Evolutionary conservation across 1,140 invertebrate species (phyloP).

Genomic region (Drosophila miranda): DNA sequence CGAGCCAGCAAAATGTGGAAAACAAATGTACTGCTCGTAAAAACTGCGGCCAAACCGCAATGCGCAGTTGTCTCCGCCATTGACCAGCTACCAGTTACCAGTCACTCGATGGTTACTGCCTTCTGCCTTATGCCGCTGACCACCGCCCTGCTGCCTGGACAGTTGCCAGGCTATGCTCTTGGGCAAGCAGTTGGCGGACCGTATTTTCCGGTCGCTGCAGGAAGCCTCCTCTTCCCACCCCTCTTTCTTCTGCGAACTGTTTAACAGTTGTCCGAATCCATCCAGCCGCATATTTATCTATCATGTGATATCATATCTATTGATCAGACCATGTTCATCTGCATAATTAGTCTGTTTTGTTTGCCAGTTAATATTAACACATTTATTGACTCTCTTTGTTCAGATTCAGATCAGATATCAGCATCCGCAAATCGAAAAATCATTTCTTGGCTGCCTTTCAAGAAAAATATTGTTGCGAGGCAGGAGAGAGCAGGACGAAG

Average conservation of each 20-base stretch:
- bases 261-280: conserved; percentile 6
- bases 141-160: conserved; percentile 25
- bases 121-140: conserved; percentile 20
- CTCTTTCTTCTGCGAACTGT: conserved; percentile 33
- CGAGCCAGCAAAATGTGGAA: conserved; percentile 30
- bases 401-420: conserved; percentile 48
- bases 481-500: no score
- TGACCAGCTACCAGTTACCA: no score
- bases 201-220: conserved; percentile 67
- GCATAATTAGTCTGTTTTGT: conserved; percentile 64
- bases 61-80: conserved; percentile 65
- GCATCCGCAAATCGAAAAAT: conserved; percentile 37
- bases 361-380: conserved; percentile 59
- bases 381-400: conserved; percentile 51
- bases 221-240: conserved; percentile 9
- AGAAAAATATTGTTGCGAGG: no score
- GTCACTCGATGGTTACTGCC: background rate
- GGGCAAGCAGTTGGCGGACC: conserved; percentile 37
- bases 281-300: background rate
- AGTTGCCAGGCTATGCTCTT: conserved; percentile 25
- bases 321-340: conserved; percentile 30
- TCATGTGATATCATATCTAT: background rate
- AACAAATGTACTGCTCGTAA: conserved; percentile 37
- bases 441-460: no score
- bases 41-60: conserved; percentile 68